Base-by-base conservation (phyloP, 2,888 invertebrate species). In the Zhuqinia jingwanae region DNA sequence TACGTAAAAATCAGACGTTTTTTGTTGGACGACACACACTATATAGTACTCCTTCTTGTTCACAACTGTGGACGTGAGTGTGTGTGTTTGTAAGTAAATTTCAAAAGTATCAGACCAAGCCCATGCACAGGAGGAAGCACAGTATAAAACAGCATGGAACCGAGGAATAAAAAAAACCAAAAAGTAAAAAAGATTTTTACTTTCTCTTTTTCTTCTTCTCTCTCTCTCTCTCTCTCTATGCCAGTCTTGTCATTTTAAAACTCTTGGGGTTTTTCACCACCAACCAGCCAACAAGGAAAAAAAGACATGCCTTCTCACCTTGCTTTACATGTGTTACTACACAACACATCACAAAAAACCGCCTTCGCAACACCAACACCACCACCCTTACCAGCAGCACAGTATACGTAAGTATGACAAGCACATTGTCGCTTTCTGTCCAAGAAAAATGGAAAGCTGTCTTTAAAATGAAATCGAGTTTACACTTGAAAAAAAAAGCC, bases 141-240 rank as follows among this genome's bases (percentile, higher is more conserved):
- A 70, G 45, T 25, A 70, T 70, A 70, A 70, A 70, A 47, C 70
- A 70, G 70, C 70, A 25, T 70, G 70, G 25, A 70, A 50, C 70
- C 47, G 42, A n/a, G n/a, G n/a, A n/a, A 10, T 65, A 65, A 65
- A 65, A 36, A 65, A 70, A 47, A 70, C 50, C 22, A 47, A 47
- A 22, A 47, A 20, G 22, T 45, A 20, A n/a, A n/a, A n/a, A n/a
- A n/a, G n/a, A n/a, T n/a, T n/a, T n/a, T n/a, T n/a, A n/a, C n/a
- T n/a, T n/a, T n/a, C n/a, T n/a, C n/a, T n/a, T 70, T 15, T 8
- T 27, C 42, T 42, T 42, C 10, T n/a, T 65, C 27, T n/a, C n/a
- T n/a, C n/a, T n/a, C 45, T 15, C 2, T 27, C 42, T 42, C 17
- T 10, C 17, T 65, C 27, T 36, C 6, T 0, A 42, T 65, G 36